Evolutionary conservation across 2,888 invertebrate species (phyloP).

Genomic region (Colostygia pectinataria): DNA sequence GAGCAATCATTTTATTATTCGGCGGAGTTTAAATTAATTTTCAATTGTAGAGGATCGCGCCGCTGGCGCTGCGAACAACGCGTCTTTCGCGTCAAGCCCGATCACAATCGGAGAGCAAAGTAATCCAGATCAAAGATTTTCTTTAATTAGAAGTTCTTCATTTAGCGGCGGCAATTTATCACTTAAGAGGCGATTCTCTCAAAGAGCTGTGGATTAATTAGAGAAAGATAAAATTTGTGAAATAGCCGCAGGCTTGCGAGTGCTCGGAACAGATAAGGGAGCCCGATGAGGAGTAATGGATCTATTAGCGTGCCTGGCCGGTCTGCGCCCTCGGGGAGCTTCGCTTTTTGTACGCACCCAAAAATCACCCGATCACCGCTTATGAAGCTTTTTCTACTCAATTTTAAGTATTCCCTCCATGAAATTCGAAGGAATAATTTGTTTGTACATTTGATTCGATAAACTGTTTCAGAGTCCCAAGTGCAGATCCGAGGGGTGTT

Average conservation of each 20-base stretch:
- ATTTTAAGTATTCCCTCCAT: slow-evolving; percentile 46
- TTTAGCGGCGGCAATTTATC: slow-evolving; percentile 68
- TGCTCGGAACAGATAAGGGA: slow-evolving; percentile 69
- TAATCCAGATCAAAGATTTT: slow-evolving; percentile 71
- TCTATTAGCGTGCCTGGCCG: slow-evolving; percentile 60
- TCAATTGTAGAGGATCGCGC: slow-evolving; percentile 36
- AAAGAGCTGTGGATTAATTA: slow-evolving; percentile 77
- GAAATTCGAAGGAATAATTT: slow-evolving; percentile 52
- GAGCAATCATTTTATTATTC: background rate
- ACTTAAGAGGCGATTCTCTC: slow-evolving; percentile 69
- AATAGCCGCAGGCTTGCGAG: slow-evolving; percentile 67
- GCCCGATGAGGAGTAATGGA: slow-evolving; percentile 69
- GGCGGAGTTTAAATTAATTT: slow-evolving; percentile 34
- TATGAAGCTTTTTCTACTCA: slow-evolving; percentile 53
- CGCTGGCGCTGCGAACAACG: slow-evolving; percentile 29
- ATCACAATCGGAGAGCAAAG: slow-evolving; percentile 52
- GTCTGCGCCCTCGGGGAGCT: slow-evolving; percentile 43
- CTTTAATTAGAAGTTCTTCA: slow-evolving; percentile 70
- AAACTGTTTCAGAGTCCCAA: slow-evolving; percentile 51
- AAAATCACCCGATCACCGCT: slow-evolving; percentile 58
- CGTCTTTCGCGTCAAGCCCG: slow-evolving; percentile 30
- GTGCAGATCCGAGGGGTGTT: slow-evolving; percentile 45
- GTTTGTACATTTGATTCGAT: slow-evolving; percentile 60
- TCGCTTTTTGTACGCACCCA: slow-evolving; percentile 53
- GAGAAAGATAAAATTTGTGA: slow-evolving; percentile 76